Conservation (phyloP, 2,113 vertebrate genomes). For the Erythrocercus mccallii region DNA sequence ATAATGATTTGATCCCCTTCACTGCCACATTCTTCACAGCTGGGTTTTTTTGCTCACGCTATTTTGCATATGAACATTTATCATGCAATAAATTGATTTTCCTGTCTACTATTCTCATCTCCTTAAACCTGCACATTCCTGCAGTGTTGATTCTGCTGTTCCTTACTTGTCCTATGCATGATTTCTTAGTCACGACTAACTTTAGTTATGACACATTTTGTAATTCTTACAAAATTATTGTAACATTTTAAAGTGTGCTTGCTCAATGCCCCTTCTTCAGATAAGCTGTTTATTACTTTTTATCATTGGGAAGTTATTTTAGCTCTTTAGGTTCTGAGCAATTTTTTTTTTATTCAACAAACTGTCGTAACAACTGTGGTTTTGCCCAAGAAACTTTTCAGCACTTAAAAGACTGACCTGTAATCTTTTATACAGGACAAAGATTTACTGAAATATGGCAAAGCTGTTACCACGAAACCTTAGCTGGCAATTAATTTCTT, state of each 20-base stretch:
- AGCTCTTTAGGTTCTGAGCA: neutral
- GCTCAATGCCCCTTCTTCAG: neutral
- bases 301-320: neutral
- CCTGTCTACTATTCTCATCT: neutral
- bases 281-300: neutral
- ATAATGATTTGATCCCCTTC: neutral
- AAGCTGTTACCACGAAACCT: neutral
- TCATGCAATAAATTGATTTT: slow-evolving; percentile 20
- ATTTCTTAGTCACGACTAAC: neutral
- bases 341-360: neutral
- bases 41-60: neutral
- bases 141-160: neutral
- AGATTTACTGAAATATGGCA: neutral
- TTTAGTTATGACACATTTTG: neutral
- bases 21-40: neutral
- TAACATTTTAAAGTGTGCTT: neutral
- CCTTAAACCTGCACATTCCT: neutral
- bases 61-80: neutral
- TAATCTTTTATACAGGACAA: neutral
- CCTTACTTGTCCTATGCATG: neutral
- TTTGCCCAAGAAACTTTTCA: neutral
- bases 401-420: neutral
- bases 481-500: neutral
- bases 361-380: neutral
- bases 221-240: neutral